Base-by-base conservation (phyloP, 35 echinoderm and acorn worm species). In the Eucidaris tribuloides region DNA sequence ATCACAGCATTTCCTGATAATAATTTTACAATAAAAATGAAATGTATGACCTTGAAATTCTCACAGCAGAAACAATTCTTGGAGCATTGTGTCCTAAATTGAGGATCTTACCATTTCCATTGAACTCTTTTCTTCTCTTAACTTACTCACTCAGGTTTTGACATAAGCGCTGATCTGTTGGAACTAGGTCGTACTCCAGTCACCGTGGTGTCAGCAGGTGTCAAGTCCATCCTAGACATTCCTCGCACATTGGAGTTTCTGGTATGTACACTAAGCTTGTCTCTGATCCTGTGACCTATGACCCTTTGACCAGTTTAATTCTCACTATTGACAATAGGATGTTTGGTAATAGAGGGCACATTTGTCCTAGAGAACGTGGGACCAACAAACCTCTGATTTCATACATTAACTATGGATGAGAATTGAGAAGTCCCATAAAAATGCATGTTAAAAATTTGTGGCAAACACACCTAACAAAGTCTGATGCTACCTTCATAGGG, bases 221-320 rank as follows among this genome's bases (percentile, higher is more conserved):
- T 93, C 40, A 97, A 97, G 57, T 97, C 94, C 24, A 97, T 97
- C 46, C 71, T 97, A n/a, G 94, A 97, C 46, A 97, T 97, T 86
- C 85, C 90, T 70, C 84, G 72, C 48, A 97, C 94, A 9, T 71
- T 97, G 25, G 94, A 97, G 90, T 97, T 83, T 82, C 64, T 97
- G 86, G 94, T 97, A 97, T 59, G 62, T 81, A 17, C 17, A 64
- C 5, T 66, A 29, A 50, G 23, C 4, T 32, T 36, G 6, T 32
- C 23, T 31, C 3, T 31, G n/a, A 37, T n/a, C 68, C 68, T 7
- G 15, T 29, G 15, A 19, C 9, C 27, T 19, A 9, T 7, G 7
- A 27, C 15, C 62, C 9, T 31, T 7, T 18, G 29, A 7, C 29
- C 9, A 65, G 7, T 7, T n/a, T n/a, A n/a, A n/a, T n/a, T n/a